Evolutionary conservation across 2,888 invertebrate genomes (phyloP).

Genomic region (Salpingus planirostris): DNA sequence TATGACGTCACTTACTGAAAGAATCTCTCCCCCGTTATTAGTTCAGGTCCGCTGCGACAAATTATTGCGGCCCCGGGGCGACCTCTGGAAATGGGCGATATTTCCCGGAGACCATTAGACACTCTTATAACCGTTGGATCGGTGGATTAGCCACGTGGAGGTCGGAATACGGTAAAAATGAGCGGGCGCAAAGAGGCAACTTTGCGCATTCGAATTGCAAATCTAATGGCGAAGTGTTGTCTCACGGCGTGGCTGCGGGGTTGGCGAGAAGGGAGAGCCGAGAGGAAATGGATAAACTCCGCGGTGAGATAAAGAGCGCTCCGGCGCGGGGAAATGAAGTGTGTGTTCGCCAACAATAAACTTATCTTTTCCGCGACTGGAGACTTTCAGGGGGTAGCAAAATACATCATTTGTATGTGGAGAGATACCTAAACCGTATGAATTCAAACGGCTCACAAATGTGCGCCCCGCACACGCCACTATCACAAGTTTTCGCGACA

Average conservation of each 20-base stretch:
- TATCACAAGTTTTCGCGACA: too few species aligned
- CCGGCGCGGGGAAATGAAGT: constrained; percentile 40
- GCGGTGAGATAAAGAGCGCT: constrained; percentile 39
- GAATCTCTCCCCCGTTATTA: too few species aligned
- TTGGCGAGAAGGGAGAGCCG: constrained; percentile 25
- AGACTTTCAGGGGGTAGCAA: constrained; percentile 35
- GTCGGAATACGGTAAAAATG: too few species aligned
- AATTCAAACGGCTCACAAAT: constrained; percentile 33
- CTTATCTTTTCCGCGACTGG: constrained; percentile 41
- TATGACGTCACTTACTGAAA: too few species aligned
- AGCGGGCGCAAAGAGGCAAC: constrained; percentile 12
- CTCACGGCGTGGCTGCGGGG: constrained; percentile 18
- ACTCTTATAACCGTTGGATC: too few species aligned
- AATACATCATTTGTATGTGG: constrained; percentile 42
- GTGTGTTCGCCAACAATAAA: constrained; percentile 41
- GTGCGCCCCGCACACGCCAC: constrained; percentile 9
- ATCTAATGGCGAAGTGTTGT: constrained; percentile 33
- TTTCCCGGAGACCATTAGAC: too few species aligned
- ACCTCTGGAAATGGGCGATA: too few species aligned
- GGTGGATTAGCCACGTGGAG: too few species aligned
- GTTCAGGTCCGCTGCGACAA: too few species aligned
- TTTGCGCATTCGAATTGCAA: constrained; percentile 36
- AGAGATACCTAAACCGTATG: constrained; percentile 36
- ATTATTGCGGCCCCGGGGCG: too few species aligned
- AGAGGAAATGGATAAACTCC: constrained; percentile 41